Conservation (phyloP, 2,797 vertebrate genomes). For the Hydrocynus forskahlii region DNA sequence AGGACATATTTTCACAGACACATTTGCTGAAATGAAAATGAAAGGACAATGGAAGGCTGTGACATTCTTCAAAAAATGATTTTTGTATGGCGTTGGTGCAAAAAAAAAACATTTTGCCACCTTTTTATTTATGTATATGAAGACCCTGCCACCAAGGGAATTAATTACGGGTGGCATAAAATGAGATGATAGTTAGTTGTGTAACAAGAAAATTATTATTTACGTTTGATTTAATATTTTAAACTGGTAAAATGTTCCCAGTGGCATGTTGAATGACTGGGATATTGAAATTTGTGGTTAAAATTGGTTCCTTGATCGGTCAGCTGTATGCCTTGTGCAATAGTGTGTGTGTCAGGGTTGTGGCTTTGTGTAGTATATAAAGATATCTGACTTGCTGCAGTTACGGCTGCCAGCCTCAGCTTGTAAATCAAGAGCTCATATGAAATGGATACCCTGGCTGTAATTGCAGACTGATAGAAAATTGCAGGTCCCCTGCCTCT, state of each 20-base stretch:
- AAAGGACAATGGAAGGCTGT: no score
- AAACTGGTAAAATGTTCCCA: neutral
- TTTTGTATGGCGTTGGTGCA: no score
- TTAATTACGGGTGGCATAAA: neutral
- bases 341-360: conserved; percentile 27
- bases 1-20: no score
- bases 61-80: no score
- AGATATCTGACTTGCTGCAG: conserved; percentile 47
- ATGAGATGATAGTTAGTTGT: conserved; percentile 7
- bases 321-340: conserved; percentile 15
- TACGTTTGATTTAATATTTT: no score
- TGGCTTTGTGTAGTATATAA: conserved; percentile 46
- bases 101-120: no score
- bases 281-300: neutral
- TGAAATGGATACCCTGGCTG: conserved; percentile 61
- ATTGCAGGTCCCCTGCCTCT: conserved; percentile 56
- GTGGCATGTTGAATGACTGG: neutral
- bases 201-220: conserved; percentile 1
- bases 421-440: conserved; percentile 68
- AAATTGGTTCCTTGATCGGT: conserved; percentile 12
- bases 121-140: neutral
- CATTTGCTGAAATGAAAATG: no score
- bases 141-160: no score
- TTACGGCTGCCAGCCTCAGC: conserved; percentile 61
- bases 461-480: conserved; percentile 67